These are phyloP conservation scores for Coelopa pilipes DNA, from an alignment of 2,888 invertebrate species.

Conservation along the genomic window DNA sequence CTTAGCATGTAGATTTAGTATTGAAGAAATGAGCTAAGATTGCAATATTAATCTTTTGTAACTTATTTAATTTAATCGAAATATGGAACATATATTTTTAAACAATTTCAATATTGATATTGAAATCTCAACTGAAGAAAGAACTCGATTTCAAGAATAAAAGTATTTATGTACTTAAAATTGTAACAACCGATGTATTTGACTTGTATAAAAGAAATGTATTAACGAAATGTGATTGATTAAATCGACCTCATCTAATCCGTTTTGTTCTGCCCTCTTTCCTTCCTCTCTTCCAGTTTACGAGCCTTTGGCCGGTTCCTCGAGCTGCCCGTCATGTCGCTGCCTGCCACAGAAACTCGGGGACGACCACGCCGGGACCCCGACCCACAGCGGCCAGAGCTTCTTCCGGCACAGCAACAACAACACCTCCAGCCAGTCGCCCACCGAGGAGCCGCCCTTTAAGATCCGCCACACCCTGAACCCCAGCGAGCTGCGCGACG, in stretches of 20 bases:
- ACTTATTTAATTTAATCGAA: not conserved
- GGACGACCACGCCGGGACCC: not conserved
- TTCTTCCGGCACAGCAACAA: slow-evolving; percentile 22
- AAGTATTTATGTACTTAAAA: slow-evolving; percentile 9
- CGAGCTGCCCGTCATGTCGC: slow-evolving; percentile 11
- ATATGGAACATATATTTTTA: not conserved
- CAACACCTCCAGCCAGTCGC: not conserved
- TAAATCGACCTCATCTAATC: not conserved
- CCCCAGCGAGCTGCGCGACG: not conserved
- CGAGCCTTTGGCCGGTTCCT: not conserved
- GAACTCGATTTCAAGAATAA: slow-evolving; percentile 3
- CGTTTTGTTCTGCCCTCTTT: too few relatives aligned
- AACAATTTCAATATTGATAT: not conserved
- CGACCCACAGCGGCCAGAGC: slow-evolving; percentile 17
- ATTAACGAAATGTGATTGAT: not conserved
- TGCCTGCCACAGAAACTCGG: slow-evolving; percentile 6
- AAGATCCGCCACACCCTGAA: slow-evolving; percentile 17
- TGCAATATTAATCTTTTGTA: slow-evolving; percentile 9
- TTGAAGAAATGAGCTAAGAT: too few relatives aligned
- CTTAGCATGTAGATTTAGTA: too few relatives aligned
- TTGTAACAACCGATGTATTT: too few relatives aligned
- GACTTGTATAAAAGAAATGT: not conserved
- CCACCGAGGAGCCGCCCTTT: not conserved
- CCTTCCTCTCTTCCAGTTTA: slow-evolving; percentile 15
- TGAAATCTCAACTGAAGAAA: not conserved